These are phyloP conservation scores for Eumerus sabulonum DNA, from an alignment of 2,888 invertebrate species.

Conservation along the genomic window DNA sequence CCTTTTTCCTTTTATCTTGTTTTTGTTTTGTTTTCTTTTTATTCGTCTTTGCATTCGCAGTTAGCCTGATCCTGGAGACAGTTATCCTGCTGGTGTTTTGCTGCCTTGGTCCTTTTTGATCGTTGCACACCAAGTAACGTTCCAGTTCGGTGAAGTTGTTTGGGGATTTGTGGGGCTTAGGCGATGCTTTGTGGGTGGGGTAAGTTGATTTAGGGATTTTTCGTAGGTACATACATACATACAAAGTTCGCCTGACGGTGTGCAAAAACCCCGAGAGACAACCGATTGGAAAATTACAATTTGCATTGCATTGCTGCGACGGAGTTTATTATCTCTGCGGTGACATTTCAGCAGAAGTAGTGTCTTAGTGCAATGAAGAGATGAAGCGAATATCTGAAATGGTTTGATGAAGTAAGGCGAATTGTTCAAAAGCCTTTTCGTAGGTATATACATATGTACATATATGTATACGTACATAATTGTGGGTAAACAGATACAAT, in stretches of 20 bases:
- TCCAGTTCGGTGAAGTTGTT: conserved; percentile 42
- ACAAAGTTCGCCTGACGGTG: conserved; percentile 26
- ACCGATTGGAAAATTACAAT: conserved; percentile 65
- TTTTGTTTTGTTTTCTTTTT: conserved; percentile 22
- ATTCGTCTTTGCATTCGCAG: conserved; percentile 43
- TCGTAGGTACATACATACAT: conserved; percentile 15
- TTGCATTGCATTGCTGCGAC: too few relatives aligned
- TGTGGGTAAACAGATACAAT: too few relatives aligned
- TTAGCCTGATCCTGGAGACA: conserved; percentile 33
- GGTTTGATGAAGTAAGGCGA: too few relatives aligned
- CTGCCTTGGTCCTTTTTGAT: conserved; percentile 46
- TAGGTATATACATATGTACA: too few relatives aligned
- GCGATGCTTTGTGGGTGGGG: conserved; percentile 26
- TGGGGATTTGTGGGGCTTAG: conserved; percentile 45
- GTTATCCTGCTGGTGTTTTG: conserved; percentile 9
- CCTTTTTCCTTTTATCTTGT: not conserved
- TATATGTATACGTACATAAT: too few relatives aligned
- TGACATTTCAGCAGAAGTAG: conserved; percentile 8
- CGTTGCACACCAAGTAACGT: conserved; percentile 28
- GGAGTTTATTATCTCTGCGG: conserved; percentile 51
- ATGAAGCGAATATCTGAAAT: too few relatives aligned
- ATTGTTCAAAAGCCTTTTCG: too few relatives aligned
- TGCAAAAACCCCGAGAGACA: conserved; percentile 50
- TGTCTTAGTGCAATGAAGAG: conserved; percentile 1
- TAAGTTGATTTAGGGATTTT: conserved; percentile 66